Base-by-base conservation (phyloP, 2,888 invertebrate genomes). In the Gymnoscelis rufifasciata region DNA sequence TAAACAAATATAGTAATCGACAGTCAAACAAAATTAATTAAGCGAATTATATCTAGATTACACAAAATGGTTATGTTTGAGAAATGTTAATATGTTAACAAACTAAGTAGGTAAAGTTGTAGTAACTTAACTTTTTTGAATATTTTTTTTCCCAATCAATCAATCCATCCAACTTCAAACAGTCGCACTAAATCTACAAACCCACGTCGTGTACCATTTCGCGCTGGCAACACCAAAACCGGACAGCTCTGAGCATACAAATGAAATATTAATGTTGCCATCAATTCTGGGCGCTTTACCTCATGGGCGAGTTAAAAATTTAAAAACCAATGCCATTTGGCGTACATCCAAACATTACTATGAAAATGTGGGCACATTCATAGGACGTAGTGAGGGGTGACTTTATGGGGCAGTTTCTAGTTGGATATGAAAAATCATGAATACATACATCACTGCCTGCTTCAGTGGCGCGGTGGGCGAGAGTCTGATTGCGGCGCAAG, bases 301-400 rank as follows among this genome's bases (percentile, higher is more conserved):
- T 64, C 59, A 49, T 51, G 57, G 54, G 57, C 59, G 66, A 64
- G 70, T 77, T 74, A 70, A 78, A 79, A 76, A 74, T 76, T 78
- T 71, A 65, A 74, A 78, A 75, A 72, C 74, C 74, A 68, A 76
- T 76, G 73, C 72, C 66, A 74, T 82, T 79, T 83, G 82, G 83
- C 72, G 33, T 27, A 19, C 36, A 47, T 64, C 80, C 83, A 81
- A 65, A 62, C 56, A 57, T 46, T 47, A 48, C 42, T 47, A 46
- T 59, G 56, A 57, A 56, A 58, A 62, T 56, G 50, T 45, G 45
- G 42, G 45, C 19, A 38, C 42, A 45, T 42, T 8, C 12, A 42
- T 27, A 41, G n/a, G 23, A 11, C 29, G 49, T 42, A 45, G 26
- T 45, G 19, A 38, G 13, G 38, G n/a, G n/a, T n/a, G n/a, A n/a